These are phyloP conservation scores for Ectemnius continuus DNA, from an alignment of 2,888 invertebrate species.

Conservation along the genomic window DNA sequence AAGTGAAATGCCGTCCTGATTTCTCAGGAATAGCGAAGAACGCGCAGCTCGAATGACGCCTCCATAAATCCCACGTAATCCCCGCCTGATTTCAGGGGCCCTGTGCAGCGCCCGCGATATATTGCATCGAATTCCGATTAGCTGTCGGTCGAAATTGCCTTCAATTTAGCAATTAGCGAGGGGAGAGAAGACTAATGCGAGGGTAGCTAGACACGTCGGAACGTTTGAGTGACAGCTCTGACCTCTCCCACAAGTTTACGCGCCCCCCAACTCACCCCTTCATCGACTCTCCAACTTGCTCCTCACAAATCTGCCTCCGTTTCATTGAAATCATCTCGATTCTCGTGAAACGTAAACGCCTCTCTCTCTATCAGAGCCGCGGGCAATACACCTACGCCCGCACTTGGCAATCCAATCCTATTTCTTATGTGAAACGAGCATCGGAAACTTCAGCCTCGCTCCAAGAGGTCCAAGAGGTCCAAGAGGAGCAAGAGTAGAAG, in stretches of 20 bases:
- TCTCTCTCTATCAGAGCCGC: slow-evolving; percentile 17
- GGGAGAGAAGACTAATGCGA: slow-evolving; percentile 73
- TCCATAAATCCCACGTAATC: slow-evolving; percentile 67
- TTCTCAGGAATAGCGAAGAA: slow-evolving; percentile 36
- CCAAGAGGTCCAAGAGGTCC: too few relatives aligned
- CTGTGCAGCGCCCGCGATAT: slow-evolving; percentile 51
- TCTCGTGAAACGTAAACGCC: slow-evolving; percentile 27
- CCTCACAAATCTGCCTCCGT: slow-evolving; percentile 42
- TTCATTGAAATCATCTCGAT: slow-evolving; percentile 39
- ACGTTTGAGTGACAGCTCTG: slow-evolving; percentile 76
- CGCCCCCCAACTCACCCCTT: slow-evolving; percentile 51
- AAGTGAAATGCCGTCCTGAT: slow-evolving; percentile 19
- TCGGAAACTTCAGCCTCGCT: too few relatives aligned
- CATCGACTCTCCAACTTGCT: slow-evolving; percentile 55
- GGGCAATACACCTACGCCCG: slow-evolving; percentile 2
- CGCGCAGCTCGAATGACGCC: slow-evolving; percentile 52
- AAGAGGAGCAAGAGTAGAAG: too few relatives aligned
- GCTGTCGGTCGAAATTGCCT: slow-evolving; percentile 73
- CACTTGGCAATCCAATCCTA: not conserved
- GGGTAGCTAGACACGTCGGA: slow-evolving; percentile 75
- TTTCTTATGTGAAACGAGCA: too few relatives aligned
- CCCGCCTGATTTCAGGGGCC: slow-evolving; percentile 51
- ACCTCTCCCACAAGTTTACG: slow-evolving; percentile 72
- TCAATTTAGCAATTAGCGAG: slow-evolving; percentile 77
- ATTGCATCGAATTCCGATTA: slow-evolving; percentile 69